Evolutionary conservation across 2,113 vertebrate species (phyloP), one percentile per base, ranked within the genome.

Genomic region (Hyla sarda): DNA sequence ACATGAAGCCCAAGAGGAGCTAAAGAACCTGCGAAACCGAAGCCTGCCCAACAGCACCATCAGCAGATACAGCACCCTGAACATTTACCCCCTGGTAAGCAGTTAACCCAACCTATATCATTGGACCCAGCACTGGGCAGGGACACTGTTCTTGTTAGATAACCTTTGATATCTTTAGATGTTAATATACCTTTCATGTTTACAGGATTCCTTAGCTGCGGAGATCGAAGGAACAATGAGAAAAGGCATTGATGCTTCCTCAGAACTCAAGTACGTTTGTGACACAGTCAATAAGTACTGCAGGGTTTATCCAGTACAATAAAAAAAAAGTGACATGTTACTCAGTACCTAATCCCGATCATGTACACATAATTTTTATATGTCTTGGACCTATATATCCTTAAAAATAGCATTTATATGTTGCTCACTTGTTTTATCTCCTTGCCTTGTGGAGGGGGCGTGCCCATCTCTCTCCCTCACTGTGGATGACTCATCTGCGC

Each of bases 191-290:
- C 1, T 0, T 37, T 6, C 17, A 0, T 19, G 0, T 21, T 76
- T 84, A 11, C 89, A 94, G 90, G 92, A 94, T 85, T 96, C 95
- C 0, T 91, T 98, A 88, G 96, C 95, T 0, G 95, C 96, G 1
- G 97, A 98, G 92, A 97, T 97, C 72, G 97, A 97, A 85, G 95
- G 93, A 12, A 96, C 92, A 2, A 96, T 96, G 90, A 94, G 95
- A 52, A 99, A 95, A 90, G 93, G 96, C 60, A 90, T 94, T 11
- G 95, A 95, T 89, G 87, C 92, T 0, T 92, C 93, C n/a, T 93
- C 94, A 0, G 95, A 97, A 80, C 96, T 95, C 92, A 96, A 89
- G 97, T 97, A 85, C 65, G 93, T 62, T 0, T 19, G n/a, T 21
- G 10, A 25, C 5, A n/a, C 25, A 25, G 32, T 48, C 73, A 76